Evolutionary conservation across 2,797 vertebrate species (phyloP).

Genomic region (Triplophysa bombifrons): DNA sequence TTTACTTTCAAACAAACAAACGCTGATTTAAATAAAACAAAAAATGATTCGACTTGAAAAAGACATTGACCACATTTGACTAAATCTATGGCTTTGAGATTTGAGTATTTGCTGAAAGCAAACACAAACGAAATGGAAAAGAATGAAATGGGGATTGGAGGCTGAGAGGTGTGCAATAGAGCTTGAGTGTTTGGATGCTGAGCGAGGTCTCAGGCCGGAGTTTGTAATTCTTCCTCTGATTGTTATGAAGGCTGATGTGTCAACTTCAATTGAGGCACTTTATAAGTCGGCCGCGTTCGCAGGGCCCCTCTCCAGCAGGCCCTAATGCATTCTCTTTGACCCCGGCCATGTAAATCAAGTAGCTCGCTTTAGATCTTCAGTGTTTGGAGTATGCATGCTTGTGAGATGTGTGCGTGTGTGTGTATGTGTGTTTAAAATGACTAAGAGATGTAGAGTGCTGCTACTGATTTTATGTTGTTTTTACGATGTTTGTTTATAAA

Average conservation of each 20-base stretch:
- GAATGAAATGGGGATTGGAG: not conserved
- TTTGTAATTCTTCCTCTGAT: conserved; percentile 70
- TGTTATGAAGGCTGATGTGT: conserved; percentile 75
- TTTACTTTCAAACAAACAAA: not conserved
- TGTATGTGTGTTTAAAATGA: not conserved
- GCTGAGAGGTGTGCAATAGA: not conserved
- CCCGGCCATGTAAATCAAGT: conserved; percentile 74
- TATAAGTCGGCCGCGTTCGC: conserved; percentile 70
- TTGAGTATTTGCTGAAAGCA: not conserved
- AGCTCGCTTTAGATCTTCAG: conserved; percentile 68
- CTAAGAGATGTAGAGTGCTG: not conserved
- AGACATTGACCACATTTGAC: not conserved
- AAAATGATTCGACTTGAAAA: not conserved
- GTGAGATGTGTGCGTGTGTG: not conserved
- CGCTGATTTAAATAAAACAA: not conserved
- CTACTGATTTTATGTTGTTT: not conserved
- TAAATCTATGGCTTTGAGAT: not conserved
- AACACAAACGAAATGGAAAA: not conserved
- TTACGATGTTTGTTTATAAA: not conserved
- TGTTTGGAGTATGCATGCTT: conserved; percentile 27
- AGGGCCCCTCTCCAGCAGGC: conserved; percentile 66
- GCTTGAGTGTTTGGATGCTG: not conserved
- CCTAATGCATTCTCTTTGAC: conserved; percentile 81
- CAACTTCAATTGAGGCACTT: conserved; percentile 68
- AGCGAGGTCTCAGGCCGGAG: conserved; percentile 60